Percentiles rank a stretch among this genome's conserved stretches.
These are phyloP conservation scores for Phaenicophaeus curvirostris DNA, from an alignment of 2,797 vertebrate genomes.

Conservation along the genomic window DNA sequence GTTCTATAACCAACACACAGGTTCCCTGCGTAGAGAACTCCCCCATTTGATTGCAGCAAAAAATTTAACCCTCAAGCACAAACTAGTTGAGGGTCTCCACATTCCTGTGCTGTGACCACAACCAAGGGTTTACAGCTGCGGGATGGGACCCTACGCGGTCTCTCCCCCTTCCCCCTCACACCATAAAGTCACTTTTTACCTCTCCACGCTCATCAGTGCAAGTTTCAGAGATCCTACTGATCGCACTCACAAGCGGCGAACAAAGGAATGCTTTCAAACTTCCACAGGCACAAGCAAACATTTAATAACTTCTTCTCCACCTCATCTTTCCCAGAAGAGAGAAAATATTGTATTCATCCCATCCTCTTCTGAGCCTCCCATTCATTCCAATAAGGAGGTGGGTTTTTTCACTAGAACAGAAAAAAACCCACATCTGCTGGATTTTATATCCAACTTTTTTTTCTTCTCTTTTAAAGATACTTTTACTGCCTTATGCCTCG, in stretches of 20 bases:
- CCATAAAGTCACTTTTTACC: neutral
- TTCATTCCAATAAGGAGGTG: neutral
- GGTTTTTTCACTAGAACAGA: conserved; percentile 31
- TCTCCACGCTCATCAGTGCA: neutral
- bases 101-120: neutral
- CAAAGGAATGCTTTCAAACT: conserved; percentile 15
- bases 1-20: neutral
- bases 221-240: neutral
- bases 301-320: conserved; percentile 35
- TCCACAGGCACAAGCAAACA: neutral
- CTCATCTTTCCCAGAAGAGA: conserved; percentile 38
- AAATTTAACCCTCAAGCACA: neutral
- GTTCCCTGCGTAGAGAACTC: neutral
- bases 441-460: conserved; percentile 24
- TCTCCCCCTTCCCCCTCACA: neutral
- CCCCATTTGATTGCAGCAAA: neutral
- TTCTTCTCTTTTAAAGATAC: conserved; percentile 4
- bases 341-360: neutral
- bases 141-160: neutral
- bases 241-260: neutral
- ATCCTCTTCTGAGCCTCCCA: neutral
- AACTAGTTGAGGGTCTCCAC: neutral
- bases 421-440: conserved; percentile 61
- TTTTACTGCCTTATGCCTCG: conserved; percentile 61
- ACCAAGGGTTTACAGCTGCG: rapidly evolving